Evolutionary conservation across 2,888 invertebrate genomes (phyloP), one percentile per base, ranked within the genome.

Genomic region (Drosophila anceps): DNA sequence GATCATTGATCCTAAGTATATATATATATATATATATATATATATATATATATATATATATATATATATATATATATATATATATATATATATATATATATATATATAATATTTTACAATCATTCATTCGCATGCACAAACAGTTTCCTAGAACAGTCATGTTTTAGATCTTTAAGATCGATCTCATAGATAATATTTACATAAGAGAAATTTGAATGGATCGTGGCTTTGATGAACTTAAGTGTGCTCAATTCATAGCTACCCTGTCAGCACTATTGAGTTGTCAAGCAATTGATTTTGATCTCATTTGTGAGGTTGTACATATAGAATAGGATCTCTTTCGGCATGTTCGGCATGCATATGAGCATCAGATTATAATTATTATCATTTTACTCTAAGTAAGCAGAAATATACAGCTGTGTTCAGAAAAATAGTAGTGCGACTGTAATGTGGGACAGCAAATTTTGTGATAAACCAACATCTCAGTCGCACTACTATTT

Each of bases 1-100:
- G 63, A 60, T 74, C 51, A 50, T n/a, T 46, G 63, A 46, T 70
- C 65, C 48, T 35, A 27, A 27, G 15, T 13, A 0, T 9, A 43
- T 20, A 66, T 35, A 35, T 13, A 44, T 27, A 46, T 44, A n/a
- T 35, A 43, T 53, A 33, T 41, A 6, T 37, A 20, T 4, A 4
- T 12, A 46, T 27, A 41, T 18, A 29, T 37, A 35, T 46, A 10
- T 51, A 33, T 43, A 8, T 35, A 1, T 41, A n/a, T 15, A 15
- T 10, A 8, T 35, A 39, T 13, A 44, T 31, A 46, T 44, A n/a
- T 41, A 41, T 53, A 43, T 41, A 6, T 35, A 29, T 3, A 5
- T 12, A 53, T 27, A 41, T 18, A 29, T 37, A 35, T 46, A 10
- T 51, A 33, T 41, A 12, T 35, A 1, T 39, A n/a, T 15, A 15